Evolutionary conservation across 2,113 vertebrate genomes (phyloP), one percentile per base, ranked within the genome.

Genomic region (zebrafish (Danio rerio)): DNA sequence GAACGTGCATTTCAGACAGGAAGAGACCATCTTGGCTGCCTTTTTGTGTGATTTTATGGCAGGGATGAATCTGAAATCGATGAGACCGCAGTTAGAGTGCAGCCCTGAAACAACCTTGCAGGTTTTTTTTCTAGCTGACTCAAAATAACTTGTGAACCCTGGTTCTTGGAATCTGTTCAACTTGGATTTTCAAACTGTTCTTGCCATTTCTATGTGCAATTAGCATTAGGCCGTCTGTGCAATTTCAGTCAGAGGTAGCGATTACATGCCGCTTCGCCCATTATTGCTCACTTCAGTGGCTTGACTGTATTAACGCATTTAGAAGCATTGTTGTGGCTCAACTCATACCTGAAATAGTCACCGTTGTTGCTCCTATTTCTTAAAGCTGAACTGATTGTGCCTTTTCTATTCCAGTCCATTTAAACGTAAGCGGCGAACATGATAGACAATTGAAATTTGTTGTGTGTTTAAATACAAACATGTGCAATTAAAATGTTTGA

Each of bases 231-330:
- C n/a, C 10, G 45, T 43, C 66, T 47, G n/a, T 69, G 66, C 15
- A 42, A 70, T 5, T 70, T 16, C 9, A 70, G 45, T 71, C 47
- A 21, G 47, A 52, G 20, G 20, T 12, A 71, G 49, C 7, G 69
- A 52, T 50, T 21, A 15, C 69, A 52, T 5, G 69, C 47, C 13
- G 69, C 20, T 52, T 71, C 12, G 8, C 49, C 47, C 45, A 52
- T 71, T 50, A 71, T 50, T 71, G 47, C 69, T 71, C 69, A 71
- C 69, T 52, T 52, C 20, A 50, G 49, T 71, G 47, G 69, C 69
- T 52, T 20, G 47, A 6, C 18, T 71, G 12, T 31, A 21, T 21
- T 71, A 71, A 71, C 49, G 21, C 7, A 0, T 71, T 71, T 52
- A 71, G 66, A 49, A 9, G 49, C 20, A 50, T 52, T 71, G 69